Percentiles rank a stretch among this genome's conserved stretches.
These are phyloP conservation scores for Pocota personata DNA, from an alignment of 2,888 invertebrate genomes.

Conservation along the genomic window DNA sequence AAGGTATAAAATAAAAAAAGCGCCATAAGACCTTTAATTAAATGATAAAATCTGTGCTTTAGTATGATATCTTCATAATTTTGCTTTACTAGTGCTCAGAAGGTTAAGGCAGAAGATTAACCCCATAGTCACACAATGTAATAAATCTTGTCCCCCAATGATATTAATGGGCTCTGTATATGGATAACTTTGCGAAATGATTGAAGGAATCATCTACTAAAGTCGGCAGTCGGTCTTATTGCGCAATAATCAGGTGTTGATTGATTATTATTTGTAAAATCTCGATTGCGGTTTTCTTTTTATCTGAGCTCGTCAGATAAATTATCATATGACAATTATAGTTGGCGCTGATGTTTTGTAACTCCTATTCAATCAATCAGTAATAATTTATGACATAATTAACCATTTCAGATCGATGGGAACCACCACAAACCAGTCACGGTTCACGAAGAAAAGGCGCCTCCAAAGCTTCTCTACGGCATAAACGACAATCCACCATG, in stretches of 20 bases:
- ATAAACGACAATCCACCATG: constrained; percentile 93
- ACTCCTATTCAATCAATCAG: neutral
- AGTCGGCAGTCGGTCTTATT: neutral
- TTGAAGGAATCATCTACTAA: constrained; percentile 15
- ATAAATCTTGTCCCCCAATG: neutral
- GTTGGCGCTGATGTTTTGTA: neutral
- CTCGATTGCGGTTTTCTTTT: neutral
- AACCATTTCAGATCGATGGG: constrained; percentile 45
- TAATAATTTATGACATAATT: neutral
- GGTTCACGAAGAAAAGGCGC: neutral
- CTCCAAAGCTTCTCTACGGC: constrained; percentile 84
- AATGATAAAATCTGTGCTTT: neutral
- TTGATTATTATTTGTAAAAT: neutral
- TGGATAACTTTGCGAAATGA: neutral
- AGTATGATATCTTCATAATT: neutral
- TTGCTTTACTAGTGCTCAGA: neutral
- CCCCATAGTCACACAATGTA: neutral
- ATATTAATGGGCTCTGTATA: neutral
- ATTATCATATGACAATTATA: neutral
- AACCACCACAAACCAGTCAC: constrained; percentile 13
- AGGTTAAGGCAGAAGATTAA: neutral
- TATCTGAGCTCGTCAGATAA: neutral
- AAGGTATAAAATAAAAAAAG: neutral
- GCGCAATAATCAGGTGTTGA: neutral
- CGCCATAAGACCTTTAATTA: neutral